Evolutionary conservation across 2,888 invertebrate species (phyloP), one percentile per base, ranked within the genome.

Genomic region (Teinopalpus imperialis): DNA sequence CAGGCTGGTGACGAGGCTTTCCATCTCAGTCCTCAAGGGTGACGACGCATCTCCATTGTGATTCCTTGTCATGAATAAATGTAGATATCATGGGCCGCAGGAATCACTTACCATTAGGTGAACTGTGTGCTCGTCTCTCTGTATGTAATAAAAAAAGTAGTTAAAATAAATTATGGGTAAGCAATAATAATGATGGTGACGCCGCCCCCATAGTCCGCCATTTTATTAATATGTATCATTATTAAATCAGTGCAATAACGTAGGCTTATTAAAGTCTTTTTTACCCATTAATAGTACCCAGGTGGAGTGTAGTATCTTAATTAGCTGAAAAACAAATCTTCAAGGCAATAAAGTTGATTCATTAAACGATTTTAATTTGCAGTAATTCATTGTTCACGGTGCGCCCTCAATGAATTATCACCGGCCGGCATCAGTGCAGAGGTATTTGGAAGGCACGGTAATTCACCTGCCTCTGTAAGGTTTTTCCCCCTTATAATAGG

Each of bases 311-410:
- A 35, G 44, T 40, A 37, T 67, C 76, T 72, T 79, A 81, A 82
- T 81, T 76, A 79, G 76, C 74, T 74, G 63, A 73, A 82, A 80
- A 82, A 79, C 81, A 81, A 85, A 85, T 83, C 82, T 75, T 77
- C 69, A 49, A 56, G 54, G 58, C 74, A 74, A 75, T 83, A 81
- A 85, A 80, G 70, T 81, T 76, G 81, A 83, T 82, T 85, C 81
- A 82, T 85, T 85, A 80, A 81, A 79, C 79, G 82, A 81, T 83
- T 83, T 85, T 83, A 85, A 85, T 85, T 83, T 83, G 83, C 82
- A 85, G 81, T 85, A 83, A 82, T 82, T 85, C 85, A 83, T 82
- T 69, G 78, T 68, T 66, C 59, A 68, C 63, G 67, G 64, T 68
- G 65, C 51, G 53, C 51, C 57, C 49, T 40, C 43, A 41, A 48